Base-by-base conservation (phyloP, 2,888 invertebrate genomes). In the Sialis fuliginosa region DNA sequence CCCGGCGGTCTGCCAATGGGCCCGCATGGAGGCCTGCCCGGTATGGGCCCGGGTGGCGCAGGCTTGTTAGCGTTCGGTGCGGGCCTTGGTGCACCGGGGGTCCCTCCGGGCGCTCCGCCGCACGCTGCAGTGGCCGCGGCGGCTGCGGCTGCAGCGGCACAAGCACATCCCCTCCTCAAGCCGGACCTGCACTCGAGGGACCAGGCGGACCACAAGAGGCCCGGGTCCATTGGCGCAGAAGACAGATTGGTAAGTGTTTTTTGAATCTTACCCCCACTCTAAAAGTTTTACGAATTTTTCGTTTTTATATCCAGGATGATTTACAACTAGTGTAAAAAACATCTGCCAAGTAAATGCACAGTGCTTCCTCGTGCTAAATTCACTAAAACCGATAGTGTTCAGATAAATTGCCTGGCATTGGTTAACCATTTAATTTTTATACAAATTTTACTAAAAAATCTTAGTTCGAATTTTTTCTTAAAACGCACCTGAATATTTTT, bases 221-320 rank as follows among this genome's bases (percentile, higher is more conserved):
- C 64, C 30, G 60, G 60, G 48, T 62, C 63, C 44, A 60, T 61
- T 9, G 62, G 61, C 50, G 60, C 62, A 10, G 66, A 66, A 50
- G 66, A 66, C 61, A 61, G 66, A 63, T 62, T 66, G 64, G 66
- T 66, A 52, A 58, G 55, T 50, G 7, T 39, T 32, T 44, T 4
- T 33, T 31, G 45, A 22, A 42, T 42, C 35, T 45, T 39, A 35
- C 35, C 7, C 34, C 34, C 34, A 6, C 9, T 34, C 7, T 34
- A 34, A 34, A 34, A 34, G 9, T 7, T 34, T 34, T 9, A 9
- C 9, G 9, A 34, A 34, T 34, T 34, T 6, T 35, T 35, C 10
- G 9, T 4, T 4, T 35, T 6, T 35, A 35, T 35, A 3, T n/a
- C 10, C 10, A 6, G 10, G 4, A 35, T 3, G n/a, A n/a, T n/a